These are phyloP conservation scores for Drosophila murphyi DNA, from an alignment of 1,140 invertebrate genomes.

Conservation along the genomic window DNA sequence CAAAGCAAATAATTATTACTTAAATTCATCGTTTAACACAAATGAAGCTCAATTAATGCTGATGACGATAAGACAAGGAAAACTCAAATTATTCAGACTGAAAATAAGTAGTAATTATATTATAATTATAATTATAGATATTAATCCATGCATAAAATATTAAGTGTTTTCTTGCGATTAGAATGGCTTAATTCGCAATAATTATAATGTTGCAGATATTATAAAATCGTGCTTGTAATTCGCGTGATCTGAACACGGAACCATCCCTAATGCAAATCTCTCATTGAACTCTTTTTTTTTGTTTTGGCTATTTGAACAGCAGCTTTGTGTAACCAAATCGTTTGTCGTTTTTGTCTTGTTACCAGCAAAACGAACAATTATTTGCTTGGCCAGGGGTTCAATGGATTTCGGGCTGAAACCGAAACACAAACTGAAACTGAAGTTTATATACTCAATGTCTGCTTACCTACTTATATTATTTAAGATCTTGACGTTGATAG, in stretches of 20 bases:
- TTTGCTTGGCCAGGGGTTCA: constrained; percentile 43
- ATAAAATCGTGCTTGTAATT: too few species aligned
- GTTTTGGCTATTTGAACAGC: constrained; percentile 47
- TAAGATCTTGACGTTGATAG: constrained; percentile 73
- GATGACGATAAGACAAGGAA: too few species aligned
- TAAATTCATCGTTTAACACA: too few species aligned
- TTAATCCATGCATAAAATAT: too few species aligned
- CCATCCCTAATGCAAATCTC: constrained; percentile 43
- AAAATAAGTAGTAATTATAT: too few species aligned
- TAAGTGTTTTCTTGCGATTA: too few species aligned
- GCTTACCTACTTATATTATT: constrained; percentile 40
- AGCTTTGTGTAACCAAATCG: constrained; percentile 57
- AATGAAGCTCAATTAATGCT: too few species aligned
- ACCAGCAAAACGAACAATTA: constrained; percentile 59
- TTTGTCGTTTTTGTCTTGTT: constrained; percentile 33
- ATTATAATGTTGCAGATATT: too few species aligned
- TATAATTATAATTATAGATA: too few species aligned
- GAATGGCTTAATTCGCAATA: too few species aligned
- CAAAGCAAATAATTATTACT: too few species aligned
- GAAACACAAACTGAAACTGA: constrained; percentile 1
- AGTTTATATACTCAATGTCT: constrained; percentile 47
- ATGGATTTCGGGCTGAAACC: constrained; percentile 14
- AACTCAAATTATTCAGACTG: too few species aligned
- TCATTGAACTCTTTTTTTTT: constrained; percentile 3
- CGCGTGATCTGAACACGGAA: constrained; percentile 29